Evolutionary conservation across 2,113 vertebrate genomes (phyloP).

Genomic region (Phodopus roborovskii): DNA sequence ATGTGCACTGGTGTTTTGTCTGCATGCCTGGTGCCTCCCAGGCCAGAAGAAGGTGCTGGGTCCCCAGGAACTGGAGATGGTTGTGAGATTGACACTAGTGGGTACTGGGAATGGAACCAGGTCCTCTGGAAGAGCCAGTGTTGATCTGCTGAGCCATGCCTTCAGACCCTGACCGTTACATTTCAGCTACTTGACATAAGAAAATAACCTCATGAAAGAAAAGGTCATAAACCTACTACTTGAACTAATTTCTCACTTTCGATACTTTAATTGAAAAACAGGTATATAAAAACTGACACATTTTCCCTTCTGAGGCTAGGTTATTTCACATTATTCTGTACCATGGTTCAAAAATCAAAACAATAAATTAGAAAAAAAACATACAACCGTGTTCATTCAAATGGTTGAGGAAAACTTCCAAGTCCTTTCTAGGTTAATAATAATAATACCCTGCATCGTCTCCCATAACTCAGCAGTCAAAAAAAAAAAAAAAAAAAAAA

Average conservation of each 20-base stretch:
- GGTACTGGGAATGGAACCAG: background rate
- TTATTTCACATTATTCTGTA: constrained; percentile 22
- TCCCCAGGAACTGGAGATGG: background rate
- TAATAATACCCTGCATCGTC: constrained; percentile 4
- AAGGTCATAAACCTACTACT: constrained; percentile 4
- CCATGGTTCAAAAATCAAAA: background rate
- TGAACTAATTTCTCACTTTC: background rate
- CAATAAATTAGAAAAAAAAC: background rate
- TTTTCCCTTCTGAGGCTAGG: background rate
- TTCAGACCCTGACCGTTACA: background rate
- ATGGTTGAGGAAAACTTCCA: background rate
- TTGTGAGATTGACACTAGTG: background rate
- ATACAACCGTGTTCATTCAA: background rate
- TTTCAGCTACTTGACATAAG: background rate
- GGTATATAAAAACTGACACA: background rate
- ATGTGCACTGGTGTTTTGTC: background rate
- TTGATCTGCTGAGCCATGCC: background rate
- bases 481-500: background rate
- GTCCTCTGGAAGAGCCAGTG: background rate
- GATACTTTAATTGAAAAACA: background rate
- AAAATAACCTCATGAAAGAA: constrained; percentile 17
- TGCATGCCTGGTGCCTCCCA: background rate
- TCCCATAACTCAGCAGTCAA: background rate
- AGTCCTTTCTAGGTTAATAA: background rate
- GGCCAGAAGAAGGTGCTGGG: background rate